Evolutionary conservation across 1,140 invertebrate genomes (phyloP).

Genomic region (Mya arenaria): DNA sequence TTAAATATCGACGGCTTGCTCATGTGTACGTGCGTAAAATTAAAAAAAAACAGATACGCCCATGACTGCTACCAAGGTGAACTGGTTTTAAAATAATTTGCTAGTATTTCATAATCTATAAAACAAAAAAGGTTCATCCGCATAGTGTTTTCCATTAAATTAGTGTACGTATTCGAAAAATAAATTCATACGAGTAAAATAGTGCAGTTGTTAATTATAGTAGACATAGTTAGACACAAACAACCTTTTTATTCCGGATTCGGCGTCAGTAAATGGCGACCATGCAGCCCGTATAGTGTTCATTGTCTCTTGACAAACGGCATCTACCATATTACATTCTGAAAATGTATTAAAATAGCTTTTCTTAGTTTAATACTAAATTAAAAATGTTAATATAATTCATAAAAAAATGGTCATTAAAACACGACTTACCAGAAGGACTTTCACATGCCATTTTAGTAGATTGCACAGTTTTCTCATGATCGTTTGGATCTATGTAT

Average conservation of each 20-base stretch:
- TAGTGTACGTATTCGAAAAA: no score
- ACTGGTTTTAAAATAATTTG: neutral
- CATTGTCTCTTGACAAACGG: constrained; percentile 55
- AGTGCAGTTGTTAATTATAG: neutral
- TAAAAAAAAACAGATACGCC: no score
- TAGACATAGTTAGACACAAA: neutral
- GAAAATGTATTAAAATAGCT: neutral
- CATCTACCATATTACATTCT: constrained; percentile 55
- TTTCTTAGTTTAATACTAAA: no score
- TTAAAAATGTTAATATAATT: neutral
- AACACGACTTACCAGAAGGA: neutral
- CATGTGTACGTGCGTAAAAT: no score
- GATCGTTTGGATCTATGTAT: constrained; percentile 22
- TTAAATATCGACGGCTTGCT: no score
- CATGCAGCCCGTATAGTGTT: constrained; percentile 50
- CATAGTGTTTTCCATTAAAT: neutral
- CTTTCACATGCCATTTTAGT: constrained; percentile 35
- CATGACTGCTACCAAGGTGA: no score
- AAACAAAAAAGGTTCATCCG: neutral
- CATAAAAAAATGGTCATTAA: neutral
- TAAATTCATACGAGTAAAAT: neutral
- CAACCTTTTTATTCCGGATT: constrained; percentile 55
- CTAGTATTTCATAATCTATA: neutral
- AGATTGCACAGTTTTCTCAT: constrained; percentile 16
- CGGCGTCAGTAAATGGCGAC: constrained; percentile 53